Base-by-base conservation (phyloP, 2,888 invertebrate genomes). In the Volucella inanis region DNA sequence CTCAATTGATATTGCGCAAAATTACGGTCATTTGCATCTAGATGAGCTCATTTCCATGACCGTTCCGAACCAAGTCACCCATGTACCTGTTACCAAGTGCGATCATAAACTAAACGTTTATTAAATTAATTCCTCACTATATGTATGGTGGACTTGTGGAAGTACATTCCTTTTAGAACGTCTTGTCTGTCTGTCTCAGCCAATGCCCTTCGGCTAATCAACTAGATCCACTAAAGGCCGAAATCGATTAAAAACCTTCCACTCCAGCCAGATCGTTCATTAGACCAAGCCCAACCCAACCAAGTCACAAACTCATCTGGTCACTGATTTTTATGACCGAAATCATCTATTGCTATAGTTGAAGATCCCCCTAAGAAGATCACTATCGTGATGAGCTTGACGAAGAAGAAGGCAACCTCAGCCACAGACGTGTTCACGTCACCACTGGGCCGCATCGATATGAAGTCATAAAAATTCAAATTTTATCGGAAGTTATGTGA, bases 401-500 rank as follows among this genome's bases (percentile, higher is more conserved):
- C 14, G 43, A 54, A 15, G 10, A 18, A 9, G 31, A 3, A 10
- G 31, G n/a, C 0, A 18, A 45, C 22, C 3, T 22, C 22, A 15
- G 1, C 47, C 14, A 22, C 22, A 1, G 9, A 49, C 3, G 54
- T 70, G 84, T 79, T 71, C 76, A 67, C 67, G 70, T 61, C 22
- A 22, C 22, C 22, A 3, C 22, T 18, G 18, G 2, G 4, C 22
- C 22, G 22, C 22, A 22, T 3, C 80, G 80, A 72, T 81, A 85
- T 85, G 67, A 85, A 85, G 81, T 59, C 81, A 85, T 85, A 81
- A 81, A 85, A 85, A 81, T 85, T 85, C 85, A 62, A 76, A 85
- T 85, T 85, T 81, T 81, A 85, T 85, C 81, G 81, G 62, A 81
- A 85, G 76, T 85, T 85, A 85, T 85, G 85, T 31, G 85, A 85